Evolutionary conservation across 1,140 invertebrate species (phyloP), one percentile per base, ranked within the genome.

Genomic region (Brachionus rubens): DNA sequence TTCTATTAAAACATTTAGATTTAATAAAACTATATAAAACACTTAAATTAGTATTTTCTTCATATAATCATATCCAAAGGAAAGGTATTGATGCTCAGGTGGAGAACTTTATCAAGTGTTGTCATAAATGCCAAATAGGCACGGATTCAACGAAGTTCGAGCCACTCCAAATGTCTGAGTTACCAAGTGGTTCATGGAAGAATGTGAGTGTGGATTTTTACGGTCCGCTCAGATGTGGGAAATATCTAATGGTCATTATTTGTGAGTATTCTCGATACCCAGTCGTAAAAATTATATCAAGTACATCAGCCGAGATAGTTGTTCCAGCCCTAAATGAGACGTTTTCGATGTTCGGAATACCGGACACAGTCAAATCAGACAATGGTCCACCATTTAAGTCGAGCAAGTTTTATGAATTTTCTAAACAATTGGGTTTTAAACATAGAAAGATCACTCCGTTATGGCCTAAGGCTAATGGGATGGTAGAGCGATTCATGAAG

Each of bases 21-120:
- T n/a, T n/a, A n/a, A n/a, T n/a, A n/a, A n/a, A n/a, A n/a, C n/a
- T n/a, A n/a, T n/a, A n/a, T n/a, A n/a, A n/a, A n/a, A n/a, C n/a
- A n/a, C n/a, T n/a, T n/a, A n/a, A n/a, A n/a, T n/a, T n/a, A n/a
- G n/a, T n/a, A n/a, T n/a, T n/a, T n/a, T n/a, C n/a, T n/a, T n/a
- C n/a, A n/a, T n/a, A n/a, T n/a, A n/a, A n/a, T n/a, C n/a, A n/a
- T n/a, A n/a, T n/a, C n/a, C n/a, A n/a, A n/a, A n/a, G n/a, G n/a
- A n/a, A n/a, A 47, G 50, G 65, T 24, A 81, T 84, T 26, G 81
- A 83, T 62, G 76, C 21, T 14, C 59, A 80, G 33, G 79, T 79
- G 12, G 81, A 84, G 76, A 77, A 78, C 19, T 77, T 76, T 16
- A 76, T 80, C 4, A 80, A 77, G 36, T 19, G 56, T 6, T 81